Evolutionary conservation across 1,140 invertebrate species (phyloP).

Genomic region (Drosophila nigrodunni): DNA sequence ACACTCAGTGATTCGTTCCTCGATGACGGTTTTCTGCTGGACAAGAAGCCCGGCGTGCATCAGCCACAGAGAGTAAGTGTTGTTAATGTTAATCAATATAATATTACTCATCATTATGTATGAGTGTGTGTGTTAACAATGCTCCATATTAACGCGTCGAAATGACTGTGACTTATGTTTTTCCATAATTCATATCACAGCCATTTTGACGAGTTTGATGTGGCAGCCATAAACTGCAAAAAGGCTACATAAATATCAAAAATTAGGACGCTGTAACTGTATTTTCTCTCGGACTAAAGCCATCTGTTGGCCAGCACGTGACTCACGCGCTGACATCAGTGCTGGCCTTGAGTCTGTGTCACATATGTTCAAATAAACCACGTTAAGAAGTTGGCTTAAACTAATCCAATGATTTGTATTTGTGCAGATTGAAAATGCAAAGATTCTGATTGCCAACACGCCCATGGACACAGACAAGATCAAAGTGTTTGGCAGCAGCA

Average conservation of each 20-base stretch:
- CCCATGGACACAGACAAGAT: constrained; percentile 99
- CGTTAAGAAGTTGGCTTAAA: not conserved
- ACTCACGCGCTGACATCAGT: constrained; percentile 3
- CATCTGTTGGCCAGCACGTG: constrained; percentile 10
- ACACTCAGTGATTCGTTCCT: constrained; percentile 97
- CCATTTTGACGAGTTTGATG: constrained; percentile 85
- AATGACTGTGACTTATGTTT: constrained; percentile 82
- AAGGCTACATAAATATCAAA: not conserved
- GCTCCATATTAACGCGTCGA: constrained; percentile 70
- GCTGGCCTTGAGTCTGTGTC: not conserved
- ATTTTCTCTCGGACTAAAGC: not conserved
- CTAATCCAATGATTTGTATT: not conserved
- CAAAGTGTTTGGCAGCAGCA: constrained; percentile 99
- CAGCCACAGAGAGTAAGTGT: constrained; percentile 90
- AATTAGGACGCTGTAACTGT: not conserved
- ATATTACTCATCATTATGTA: constrained; percentile 4
- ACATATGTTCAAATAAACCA: not conserved
- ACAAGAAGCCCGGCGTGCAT: constrained; percentile 97
- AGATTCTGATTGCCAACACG: constrained; percentile 99
- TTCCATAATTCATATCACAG: constrained; percentile 78
- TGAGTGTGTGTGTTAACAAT: constrained; percentile 9
- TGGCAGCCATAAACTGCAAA: constrained; percentile 34
- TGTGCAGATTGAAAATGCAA: constrained; percentile 93
- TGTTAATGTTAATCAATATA: not conserved
- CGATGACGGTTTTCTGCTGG: constrained; percentile 98